Evolutionary conservation across 1,140 invertebrate species (phyloP).

Genomic region (Anoplolepis gracilipes): DNA sequence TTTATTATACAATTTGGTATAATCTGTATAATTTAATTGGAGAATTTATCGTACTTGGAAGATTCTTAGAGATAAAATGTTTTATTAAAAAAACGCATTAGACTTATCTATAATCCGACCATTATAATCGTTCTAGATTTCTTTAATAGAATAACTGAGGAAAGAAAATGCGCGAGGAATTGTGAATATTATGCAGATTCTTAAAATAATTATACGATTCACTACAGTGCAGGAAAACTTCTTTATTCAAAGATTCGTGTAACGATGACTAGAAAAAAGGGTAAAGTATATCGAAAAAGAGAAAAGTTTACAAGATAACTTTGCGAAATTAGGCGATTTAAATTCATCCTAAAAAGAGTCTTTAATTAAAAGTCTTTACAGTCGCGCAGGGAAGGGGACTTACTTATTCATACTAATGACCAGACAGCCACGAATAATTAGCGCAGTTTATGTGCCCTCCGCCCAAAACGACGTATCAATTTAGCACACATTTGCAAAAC

Average conservation of each 20-base stretch:
- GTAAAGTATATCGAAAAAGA: slow-evolving; percentile 16
- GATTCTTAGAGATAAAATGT: slow-evolving; percentile 21
- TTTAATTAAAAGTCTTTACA: slow-evolving; percentile 83
- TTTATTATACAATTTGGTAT: slow-evolving; percentile 25
- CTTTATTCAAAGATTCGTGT: slow-evolving; percentile 50
- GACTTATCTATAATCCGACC: slow-evolving; percentile 10
- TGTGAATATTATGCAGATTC: slow-evolving; percentile 50
- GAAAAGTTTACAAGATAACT: slow-evolving; percentile 46
- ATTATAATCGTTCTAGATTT: slow-evolving; percentile 61
- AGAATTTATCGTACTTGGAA: slow-evolving; percentile 2
- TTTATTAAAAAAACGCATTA: not conserved
- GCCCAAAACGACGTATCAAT: slow-evolving; percentile 38
- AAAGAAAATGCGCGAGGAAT: not conserved
- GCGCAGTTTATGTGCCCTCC: slow-evolving; percentile 55
- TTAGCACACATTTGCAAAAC: slow-evolving; percentile 1
- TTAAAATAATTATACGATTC: slow-evolving; percentile 71
- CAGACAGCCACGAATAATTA: slow-evolving; percentile 71
- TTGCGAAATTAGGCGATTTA: slow-evolving; percentile 83
- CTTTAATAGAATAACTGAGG: slow-evolving; percentile 5
- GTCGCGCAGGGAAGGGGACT: slow-evolving; percentile 64
- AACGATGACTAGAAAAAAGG: not conserved
- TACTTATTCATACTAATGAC: slow-evolving; percentile 84
- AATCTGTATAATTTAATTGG: not conserved
- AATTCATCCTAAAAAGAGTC: slow-evolving; percentile 83
- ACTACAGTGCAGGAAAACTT: slow-evolving; percentile 51